phyloP scores from a whole-genome alignment of 2,888 invertebrate species.

The Stomorhina lunata region DNA sequence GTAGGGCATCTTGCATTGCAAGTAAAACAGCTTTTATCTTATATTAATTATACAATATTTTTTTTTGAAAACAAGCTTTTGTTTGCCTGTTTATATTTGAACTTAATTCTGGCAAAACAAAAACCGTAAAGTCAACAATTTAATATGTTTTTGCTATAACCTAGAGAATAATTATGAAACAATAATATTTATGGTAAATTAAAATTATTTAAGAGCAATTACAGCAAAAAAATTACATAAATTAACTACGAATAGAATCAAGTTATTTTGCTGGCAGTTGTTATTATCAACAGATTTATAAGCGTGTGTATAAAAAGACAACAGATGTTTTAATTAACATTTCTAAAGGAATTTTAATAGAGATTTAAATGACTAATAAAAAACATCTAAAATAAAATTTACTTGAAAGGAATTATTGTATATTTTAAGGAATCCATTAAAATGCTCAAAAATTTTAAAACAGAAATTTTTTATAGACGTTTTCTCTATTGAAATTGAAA shows the following conservation, averaged over 20 bases:
- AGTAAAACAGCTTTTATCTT: neutral
- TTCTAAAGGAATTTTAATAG: too few species aligned
- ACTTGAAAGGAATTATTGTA: too few species aligned
- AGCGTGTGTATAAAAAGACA: too few species aligned
- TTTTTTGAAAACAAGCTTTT: neutral
- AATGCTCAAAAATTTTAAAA: too few species aligned
- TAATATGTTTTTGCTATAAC: too few species aligned
- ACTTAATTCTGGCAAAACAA: neutral
- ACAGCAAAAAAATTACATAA: neutral
- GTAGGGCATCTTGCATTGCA: neutral
- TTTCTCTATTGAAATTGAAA: too few species aligned
- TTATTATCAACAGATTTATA: too few species aligned
- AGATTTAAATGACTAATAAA: too few species aligned
- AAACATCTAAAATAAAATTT: too few species aligned
- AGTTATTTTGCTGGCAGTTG: neutral
- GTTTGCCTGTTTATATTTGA: neutral
- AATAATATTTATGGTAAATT: neutral
- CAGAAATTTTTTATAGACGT: too few species aligned
- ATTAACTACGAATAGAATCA: neutral
- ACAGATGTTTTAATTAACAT: too few species aligned
- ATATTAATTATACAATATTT: neutral
- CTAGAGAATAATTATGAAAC: slow-evolving; percentile 1
- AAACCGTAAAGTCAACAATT: neutral
- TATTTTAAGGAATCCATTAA: too few species aligned
- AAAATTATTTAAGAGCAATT: neutral